Evolutionary conservation across 2,797 vertebrate genomes (phyloP).

Genomic region (Huso huso): DNA sequence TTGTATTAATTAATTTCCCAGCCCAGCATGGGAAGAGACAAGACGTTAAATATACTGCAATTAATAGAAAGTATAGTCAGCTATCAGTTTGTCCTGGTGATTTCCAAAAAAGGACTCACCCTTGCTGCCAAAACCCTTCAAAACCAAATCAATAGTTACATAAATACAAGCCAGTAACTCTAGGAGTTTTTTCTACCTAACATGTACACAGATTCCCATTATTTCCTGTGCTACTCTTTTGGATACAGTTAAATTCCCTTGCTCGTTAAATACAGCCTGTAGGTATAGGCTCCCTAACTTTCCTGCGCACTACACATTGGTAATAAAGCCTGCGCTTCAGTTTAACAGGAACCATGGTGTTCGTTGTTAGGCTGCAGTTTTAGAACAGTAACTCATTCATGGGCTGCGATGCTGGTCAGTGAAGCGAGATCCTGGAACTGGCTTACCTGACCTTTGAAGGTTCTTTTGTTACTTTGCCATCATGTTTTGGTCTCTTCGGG

Average conservation of each 20-base stretch:
- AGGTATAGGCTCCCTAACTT: too few relatives aligned
- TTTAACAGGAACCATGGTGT: constrained; percentile 36
- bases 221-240: too few relatives aligned
- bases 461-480: constrained; percentile 29
- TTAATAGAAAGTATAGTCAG: constrained; percentile 10
- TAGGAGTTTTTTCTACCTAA: too few relatives aligned
- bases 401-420: constrained; percentile 28
- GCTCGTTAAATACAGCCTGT: too few relatives aligned
- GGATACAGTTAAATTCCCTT: too few relatives aligned
- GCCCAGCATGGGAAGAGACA: too few relatives aligned
- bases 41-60: constrained; percentile 11
- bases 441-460: constrained; percentile 42
- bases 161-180: too few relatives aligned
- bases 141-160: too few relatives aligned
- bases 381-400: constrained; percentile 45
- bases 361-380: constrained; percentile 35
- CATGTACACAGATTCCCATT: too few relatives aligned
- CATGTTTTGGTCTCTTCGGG: constrained; percentile 16
- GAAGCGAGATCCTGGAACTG: constrained; percentile 33
- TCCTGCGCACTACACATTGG: background rate
- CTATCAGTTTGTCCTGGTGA: background rate
- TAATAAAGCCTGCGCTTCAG: constrained; percentile 31
- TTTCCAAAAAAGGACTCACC: background rate
- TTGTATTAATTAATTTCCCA: constrained; percentile 30
- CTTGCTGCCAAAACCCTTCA: too few relatives aligned